These are phyloP conservation scores for Drosophila eohydei DNA, from an alignment of 2,888 invertebrate species.

Conservation along the genomic window DNA sequence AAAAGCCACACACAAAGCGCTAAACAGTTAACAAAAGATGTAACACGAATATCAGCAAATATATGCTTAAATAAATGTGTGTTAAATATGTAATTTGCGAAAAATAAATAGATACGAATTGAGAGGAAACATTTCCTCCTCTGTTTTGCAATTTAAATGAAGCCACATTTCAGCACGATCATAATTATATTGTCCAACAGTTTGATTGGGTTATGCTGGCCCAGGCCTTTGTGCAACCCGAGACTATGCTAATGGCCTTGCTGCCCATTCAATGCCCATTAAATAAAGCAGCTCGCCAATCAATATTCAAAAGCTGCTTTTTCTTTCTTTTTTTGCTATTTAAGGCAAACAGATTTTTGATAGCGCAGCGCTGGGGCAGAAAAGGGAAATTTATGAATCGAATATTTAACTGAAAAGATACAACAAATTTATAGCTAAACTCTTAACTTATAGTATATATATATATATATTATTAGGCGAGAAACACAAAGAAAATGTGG, in stretches of 20 bases:
- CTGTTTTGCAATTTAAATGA: slow-evolving; percentile 73
- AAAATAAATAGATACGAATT: slow-evolving; percentile 24
- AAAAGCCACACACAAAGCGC: slow-evolving; percentile 46
- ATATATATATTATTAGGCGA: too few relatives aligned
- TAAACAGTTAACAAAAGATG: slow-evolving; percentile 73
- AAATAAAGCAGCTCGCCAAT: slow-evolving; percentile 17
- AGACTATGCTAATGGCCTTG: slow-evolving; percentile 25
- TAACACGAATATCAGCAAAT: slow-evolving; percentile 48
- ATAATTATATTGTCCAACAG: slow-evolving; percentile 36
- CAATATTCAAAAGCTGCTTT: slow-evolving; percentile 23
- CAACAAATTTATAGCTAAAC: background rate
- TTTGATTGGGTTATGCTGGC: slow-evolving; percentile 9
- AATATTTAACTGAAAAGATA: background rate
- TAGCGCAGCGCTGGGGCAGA: background rate
- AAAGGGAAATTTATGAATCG: background rate
- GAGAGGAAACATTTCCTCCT: slow-evolving; percentile 30
- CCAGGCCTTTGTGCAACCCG: slow-evolving; percentile 34
- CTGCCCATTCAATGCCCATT: slow-evolving; percentile 5
- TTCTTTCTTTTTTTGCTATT: background rate
- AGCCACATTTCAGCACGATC: slow-evolving; percentile 68
- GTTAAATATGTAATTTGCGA: slow-evolving; percentile 40
- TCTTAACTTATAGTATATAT: too few relatives aligned
- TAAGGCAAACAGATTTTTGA: background rate
- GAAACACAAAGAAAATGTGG: too few relatives aligned
- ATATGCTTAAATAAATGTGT: background rate